Evolutionary conservation across 1,140 invertebrate species (phyloP), one percentile per base, ranked within the genome.

Genomic region (Epicauta chinensis): DNA sequence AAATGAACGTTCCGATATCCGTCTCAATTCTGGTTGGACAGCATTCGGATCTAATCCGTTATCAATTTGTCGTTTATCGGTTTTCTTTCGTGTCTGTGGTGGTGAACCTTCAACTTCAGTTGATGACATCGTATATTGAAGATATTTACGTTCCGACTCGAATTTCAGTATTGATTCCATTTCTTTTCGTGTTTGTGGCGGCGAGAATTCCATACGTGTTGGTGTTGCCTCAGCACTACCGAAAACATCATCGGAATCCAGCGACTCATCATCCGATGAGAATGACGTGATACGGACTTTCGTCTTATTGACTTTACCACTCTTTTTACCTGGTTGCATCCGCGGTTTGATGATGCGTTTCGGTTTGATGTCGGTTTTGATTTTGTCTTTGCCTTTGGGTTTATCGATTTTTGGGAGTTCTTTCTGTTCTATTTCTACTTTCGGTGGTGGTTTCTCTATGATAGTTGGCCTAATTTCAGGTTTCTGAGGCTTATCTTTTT

Each of bases 91-190:
- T 54, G 80, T 81, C 53, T 82, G 80, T 1, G 81, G 81, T 1
- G 81, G 81, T 2, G 81, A 84, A 3, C 81, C 81, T 69, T 84
- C 81, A 9, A 84, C 82, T 72, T 84, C 81, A 3, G 81, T 84
- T 0, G 81, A 84, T 49, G 81, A 83, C 81, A 84, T 84, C 3
- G 81, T 83, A 65, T 83, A 81, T 10, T 81, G 81, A 49, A 81
- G 69, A 59, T 82, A 81, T 31, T 83, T 80, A 57, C 81, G 77
- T 62, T 81, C 81, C 43, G 81, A 82, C 61, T 84, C 81, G 16
- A 79, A 75, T 58, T 82, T 81, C 14, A 84, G 63, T 45, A 84
- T 84, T 2, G 81, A 81, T 63, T 84, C 81, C 53, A 84, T 77
- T 63, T 84, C 81, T 71, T 83, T 84, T 30, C 81, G 72, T 16